Conservation (phyloP, 35 echinoderm and acorn worm genomes). For the Amphiura filiformis region DNA sequence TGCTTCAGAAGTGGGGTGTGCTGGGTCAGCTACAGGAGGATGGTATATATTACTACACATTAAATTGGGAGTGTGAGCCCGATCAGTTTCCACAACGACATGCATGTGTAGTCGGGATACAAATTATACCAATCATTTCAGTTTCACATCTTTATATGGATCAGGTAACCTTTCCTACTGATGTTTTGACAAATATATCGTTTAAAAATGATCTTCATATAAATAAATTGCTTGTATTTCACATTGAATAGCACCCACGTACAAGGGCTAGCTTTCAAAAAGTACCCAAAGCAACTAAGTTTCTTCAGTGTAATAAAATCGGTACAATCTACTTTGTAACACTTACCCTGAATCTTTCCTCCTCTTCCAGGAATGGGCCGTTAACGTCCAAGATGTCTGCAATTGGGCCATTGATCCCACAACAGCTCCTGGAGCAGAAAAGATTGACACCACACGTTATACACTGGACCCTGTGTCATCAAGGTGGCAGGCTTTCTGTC, state of each 20-base stretch:
- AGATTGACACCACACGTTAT: constrained; percentile 42
- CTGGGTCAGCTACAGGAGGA: constrained; percentile 84
- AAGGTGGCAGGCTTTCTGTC: constrained; percentile 67
- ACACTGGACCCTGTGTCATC: constrained; percentile 66
- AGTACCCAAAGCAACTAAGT: too few species aligned
- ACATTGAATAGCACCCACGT: too few species aligned
- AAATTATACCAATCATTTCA: constrained; percentile 81
- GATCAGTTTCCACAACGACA: constrained; percentile 85
- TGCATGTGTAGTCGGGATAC: constrained; percentile 82
- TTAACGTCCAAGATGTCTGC: constrained; percentile 66
- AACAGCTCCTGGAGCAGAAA: constrained; percentile 59
- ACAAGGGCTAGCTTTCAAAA: too few species aligned
- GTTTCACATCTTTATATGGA: constrained; percentile 77
- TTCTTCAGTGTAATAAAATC: too few species aligned
- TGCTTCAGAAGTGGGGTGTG: constrained; percentile 56
- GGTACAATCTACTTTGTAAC: too few species aligned
- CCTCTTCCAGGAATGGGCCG: constrained; percentile 59
- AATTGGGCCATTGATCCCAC: constrained; percentile 71
- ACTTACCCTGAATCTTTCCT: not conserved
- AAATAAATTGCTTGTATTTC: too few species aligned
- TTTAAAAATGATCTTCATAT: not conserved
- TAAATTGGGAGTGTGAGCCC: constrained; percentile 77
- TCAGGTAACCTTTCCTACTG: constrained; percentile 25
- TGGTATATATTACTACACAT: constrained; percentile 81
- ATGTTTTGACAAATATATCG: not conserved